Conservation (phyloP, 2,888 invertebrate species). For the Hydroisotoma schaefferi region DNA sequence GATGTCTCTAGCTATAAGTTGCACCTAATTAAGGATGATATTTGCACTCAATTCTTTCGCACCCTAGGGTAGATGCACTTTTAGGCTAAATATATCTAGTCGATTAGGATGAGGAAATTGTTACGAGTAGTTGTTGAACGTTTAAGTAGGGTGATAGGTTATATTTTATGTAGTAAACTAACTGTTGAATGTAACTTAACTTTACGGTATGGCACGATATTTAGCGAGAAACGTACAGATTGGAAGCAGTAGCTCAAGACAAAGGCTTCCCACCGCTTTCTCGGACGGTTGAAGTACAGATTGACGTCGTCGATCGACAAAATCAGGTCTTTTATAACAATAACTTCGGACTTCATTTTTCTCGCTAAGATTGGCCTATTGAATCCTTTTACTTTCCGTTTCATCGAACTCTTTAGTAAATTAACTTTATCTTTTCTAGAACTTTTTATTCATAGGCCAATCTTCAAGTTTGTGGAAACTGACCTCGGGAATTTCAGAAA, state of each 20-base stretch:
- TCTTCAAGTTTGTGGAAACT: too few species aligned
- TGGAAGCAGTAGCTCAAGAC: slow-evolving; percentile 98
- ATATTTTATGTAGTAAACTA: background rate
- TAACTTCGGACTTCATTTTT: too few species aligned
- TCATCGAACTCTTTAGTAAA: too few species aligned
- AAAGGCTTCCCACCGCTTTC: slow-evolving; percentile 93
- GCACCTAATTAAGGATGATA: slow-evolving; percentile 3
- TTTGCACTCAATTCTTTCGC: background rate
- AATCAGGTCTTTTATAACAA: slow-evolving; percentile 57
- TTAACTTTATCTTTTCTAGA: too few species aligned
- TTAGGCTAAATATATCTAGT: too few species aligned
- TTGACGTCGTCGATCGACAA: slow-evolving; percentile 96
- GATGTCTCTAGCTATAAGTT: background rate
- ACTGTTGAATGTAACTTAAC: background rate
- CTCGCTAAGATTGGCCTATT: background rate
- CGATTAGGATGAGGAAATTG: too few species aligned
- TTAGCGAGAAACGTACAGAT: slow-evolving; percentile 95
- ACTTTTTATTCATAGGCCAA: too few species aligned
- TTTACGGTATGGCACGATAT: slow-evolving; percentile 12
- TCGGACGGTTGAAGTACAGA: slow-evolving; percentile 95
- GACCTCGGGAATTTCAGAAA: too few species aligned
- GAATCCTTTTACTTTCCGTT: too few species aligned
- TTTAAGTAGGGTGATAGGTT: background rate
- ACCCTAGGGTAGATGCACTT: background rate
- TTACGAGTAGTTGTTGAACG: background rate